These are phyloP conservation scores for Pipistrellus kuhlii DNA, from an alignment of 2,797 vertebrate species.

Conservation along the genomic window DNA sequence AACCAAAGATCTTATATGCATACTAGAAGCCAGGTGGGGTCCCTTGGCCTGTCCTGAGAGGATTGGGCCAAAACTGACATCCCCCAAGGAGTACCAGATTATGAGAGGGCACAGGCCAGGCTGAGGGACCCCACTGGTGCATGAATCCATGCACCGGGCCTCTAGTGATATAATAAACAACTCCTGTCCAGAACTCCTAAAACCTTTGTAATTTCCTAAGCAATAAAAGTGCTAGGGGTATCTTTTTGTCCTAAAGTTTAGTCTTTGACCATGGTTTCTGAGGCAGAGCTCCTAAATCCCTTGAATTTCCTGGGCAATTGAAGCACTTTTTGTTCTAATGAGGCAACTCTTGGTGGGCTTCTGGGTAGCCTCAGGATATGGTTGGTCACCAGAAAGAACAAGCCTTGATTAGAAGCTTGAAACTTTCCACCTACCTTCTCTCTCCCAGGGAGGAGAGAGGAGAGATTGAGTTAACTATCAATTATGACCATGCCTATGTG, in stretches of 20 bases:
- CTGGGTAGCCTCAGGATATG: not conserved
- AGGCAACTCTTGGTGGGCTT: not conserved
- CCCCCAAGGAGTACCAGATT: too few species aligned
- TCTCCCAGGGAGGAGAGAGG: not conserved
- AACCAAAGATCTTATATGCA: too few species aligned
- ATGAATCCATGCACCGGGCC: too few species aligned
- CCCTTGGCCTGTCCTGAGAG: too few species aligned
- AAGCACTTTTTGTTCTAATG: not conserved
- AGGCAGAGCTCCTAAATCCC: not conserved
- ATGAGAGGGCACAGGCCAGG: too few species aligned
- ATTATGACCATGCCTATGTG: not conserved
- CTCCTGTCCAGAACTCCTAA: not conserved
- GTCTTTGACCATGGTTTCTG: not conserved
- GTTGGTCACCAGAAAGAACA: not conserved
- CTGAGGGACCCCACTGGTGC: too few species aligned
- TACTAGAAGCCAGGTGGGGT: too few species aligned
- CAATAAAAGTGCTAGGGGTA: not conserved
- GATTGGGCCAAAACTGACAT: too few species aligned
- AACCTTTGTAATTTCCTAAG: not conserved
- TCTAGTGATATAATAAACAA: not conserved
- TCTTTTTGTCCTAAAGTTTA: not conserved
- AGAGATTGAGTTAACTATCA: not conserved
- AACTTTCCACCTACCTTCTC: not conserved
- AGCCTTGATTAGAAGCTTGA: not conserved
- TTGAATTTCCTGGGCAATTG: not conserved